Evolutionary conservation across 2,113 vertebrate species (phyloP).

Genomic region (Chionodraco myersi): DNA sequence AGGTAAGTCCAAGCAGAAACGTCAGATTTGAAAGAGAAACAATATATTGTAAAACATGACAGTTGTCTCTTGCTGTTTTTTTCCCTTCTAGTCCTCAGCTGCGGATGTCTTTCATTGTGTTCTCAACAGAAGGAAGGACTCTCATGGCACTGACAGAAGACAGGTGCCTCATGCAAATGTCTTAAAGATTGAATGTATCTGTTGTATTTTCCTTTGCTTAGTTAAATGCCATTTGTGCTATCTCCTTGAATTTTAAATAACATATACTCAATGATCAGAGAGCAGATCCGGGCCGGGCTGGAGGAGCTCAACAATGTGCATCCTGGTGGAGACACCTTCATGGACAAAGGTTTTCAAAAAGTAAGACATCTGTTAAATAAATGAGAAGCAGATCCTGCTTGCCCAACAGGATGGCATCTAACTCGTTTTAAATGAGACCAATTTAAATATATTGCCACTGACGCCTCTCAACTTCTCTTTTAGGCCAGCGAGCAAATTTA

Average conservation of each 20-base stretch:
- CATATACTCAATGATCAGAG: slow-evolving; percentile 78
- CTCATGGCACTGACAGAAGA: slow-evolving; percentile 96
- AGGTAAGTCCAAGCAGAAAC: slow-evolving; percentile 82
- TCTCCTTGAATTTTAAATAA: not conserved
- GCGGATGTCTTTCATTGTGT: slow-evolving; percentile 99
- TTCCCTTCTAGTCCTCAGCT: slow-evolving; percentile 89
- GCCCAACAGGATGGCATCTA: slow-evolving; percentile 12
- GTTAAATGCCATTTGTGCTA: not conserved
- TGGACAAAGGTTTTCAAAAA: slow-evolving; percentile 95
- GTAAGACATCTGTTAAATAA: slow-evolving; percentile 79
- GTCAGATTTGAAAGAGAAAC: not conserved
- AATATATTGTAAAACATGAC: not conserved
- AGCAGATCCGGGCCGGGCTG: slow-evolving; percentile 92
- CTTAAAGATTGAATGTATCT: not conserved
- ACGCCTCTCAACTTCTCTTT: slow-evolving; percentile 66
- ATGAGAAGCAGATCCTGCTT: slow-evolving; percentile 13
- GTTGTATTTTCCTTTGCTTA: not conserved
- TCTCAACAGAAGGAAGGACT: slow-evolving; percentile 91
- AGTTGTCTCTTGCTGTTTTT: not conserved
- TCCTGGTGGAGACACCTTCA: slow-evolving; percentile 95
- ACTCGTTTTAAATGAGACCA: slow-evolving; percentile 1
- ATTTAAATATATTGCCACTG: slow-evolving; percentile 51
- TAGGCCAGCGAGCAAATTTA: slow-evolving; percentile 99
- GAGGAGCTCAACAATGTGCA: slow-evolving; percentile 92
- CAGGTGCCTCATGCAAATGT: slow-evolving; percentile 81